These are phyloP conservation scores for Carollia perspicillata DNA, from an alignment of 2,113 vertebrate species.

Conservation along the genomic window DNA sequence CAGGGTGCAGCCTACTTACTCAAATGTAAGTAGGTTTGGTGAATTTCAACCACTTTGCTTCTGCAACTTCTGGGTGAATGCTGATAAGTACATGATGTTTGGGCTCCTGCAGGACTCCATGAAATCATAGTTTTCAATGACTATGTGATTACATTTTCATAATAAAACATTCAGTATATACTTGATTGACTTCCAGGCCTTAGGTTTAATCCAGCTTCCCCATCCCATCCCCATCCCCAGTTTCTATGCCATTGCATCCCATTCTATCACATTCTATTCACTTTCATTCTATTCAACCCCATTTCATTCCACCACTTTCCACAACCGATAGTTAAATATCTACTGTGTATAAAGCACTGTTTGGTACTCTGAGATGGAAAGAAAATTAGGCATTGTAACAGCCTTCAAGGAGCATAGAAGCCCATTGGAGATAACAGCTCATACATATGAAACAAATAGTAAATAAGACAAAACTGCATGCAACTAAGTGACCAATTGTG, in stretches of 20 bases:
- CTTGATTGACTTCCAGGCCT: background rate
- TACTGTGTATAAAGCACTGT: background rate
- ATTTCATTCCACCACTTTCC: background rate
- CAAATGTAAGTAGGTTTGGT: background rate
- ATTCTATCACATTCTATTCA: background rate
- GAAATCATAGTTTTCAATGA: background rate
- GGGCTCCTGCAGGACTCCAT: background rate
- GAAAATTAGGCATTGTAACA: background rate
- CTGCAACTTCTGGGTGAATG: background rate
- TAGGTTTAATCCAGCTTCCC: background rate
- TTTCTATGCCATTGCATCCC: background rate
- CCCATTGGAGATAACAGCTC: background rate
- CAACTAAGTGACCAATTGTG: background rate
- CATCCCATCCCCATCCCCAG: too few relatives aligned
- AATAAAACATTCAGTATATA: background rate
- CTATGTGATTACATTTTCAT: background rate
- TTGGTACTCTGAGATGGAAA: background rate
- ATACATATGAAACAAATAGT: background rate
- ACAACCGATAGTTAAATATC: background rate
- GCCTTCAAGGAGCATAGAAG: background rate
- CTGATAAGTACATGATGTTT: background rate
- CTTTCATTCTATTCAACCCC: background rate
- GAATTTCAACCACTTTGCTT: slow-evolving; percentile 32
- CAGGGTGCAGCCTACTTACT: background rate
- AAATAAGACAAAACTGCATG: background rate